phyloP scores from a whole-genome alignment of 2,888 invertebrate species.

The Lochmaea crataegi region DNA sequence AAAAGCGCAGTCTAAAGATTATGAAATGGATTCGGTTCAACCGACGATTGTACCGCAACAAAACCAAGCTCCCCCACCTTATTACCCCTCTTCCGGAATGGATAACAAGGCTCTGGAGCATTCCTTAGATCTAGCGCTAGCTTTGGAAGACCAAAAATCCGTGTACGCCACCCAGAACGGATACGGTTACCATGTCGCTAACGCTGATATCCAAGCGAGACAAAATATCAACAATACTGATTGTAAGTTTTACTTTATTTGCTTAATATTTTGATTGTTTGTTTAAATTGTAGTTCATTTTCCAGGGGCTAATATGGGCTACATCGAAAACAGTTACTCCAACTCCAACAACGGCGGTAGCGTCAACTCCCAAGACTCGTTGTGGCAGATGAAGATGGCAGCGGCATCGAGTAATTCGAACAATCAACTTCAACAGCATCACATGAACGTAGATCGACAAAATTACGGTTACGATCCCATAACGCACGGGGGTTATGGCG shows the following conservation, averaged over 20 bases:
- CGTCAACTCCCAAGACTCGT: constrained; percentile 92
- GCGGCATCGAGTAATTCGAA: constrained; percentile 78
- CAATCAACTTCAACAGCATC: constrained; percentile 67
- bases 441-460: constrained; percentile 45
- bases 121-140: constrained; percentile 85
- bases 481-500: constrained; percentile 85
- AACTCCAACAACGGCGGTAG: constrained; percentile 96
- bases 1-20: constrained; percentile 84
- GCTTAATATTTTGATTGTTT: neutral
- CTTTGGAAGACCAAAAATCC: constrained; percentile 88
- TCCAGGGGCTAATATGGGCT: constrained; percentile 88
- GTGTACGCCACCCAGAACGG: constrained; percentile 87
- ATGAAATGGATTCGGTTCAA: constrained; percentile 89
- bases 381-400: constrained; percentile 94
- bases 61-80: constrained; percentile 89
- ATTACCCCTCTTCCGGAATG: constrained; percentile 87
- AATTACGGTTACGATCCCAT: constrained; percentile 81
- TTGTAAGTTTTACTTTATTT: constrained; percentile 72
- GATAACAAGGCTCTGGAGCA: constrained; percentile 94
- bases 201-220: constrained; percentile 74
- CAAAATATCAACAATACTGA: constrained; percentile 82
- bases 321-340: constrained; percentile 91
- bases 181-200: constrained; percentile 84
- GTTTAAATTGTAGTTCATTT: constrained; percentile 27
- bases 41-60: constrained; percentile 88